Conservation (phyloP, 1,140 invertebrate species). For the Holotrichia oblita region DNA sequence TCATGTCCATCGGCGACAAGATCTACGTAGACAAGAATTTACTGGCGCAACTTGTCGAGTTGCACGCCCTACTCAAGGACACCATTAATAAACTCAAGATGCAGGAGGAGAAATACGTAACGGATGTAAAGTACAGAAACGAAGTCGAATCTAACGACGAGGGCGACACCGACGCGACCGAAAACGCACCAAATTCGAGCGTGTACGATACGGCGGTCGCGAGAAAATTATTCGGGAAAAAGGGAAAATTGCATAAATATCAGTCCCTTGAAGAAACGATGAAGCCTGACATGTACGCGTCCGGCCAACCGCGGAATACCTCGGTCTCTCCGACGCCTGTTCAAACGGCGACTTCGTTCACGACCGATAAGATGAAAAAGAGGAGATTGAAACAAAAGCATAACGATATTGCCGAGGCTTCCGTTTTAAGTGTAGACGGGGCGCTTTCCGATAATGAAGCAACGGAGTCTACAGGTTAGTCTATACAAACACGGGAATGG, state of each 20-base stretch:
- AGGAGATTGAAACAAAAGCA: not conserved
- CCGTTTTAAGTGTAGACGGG: not conserved
- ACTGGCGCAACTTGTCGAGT: not conserved
- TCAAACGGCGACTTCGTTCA: not conserved
- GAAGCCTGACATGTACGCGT: too few relatives aligned
- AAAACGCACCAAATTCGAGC: not conserved
- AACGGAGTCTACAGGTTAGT: not conserved
- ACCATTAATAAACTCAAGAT: constrained; percentile 16
- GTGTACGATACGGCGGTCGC: too few relatives aligned
- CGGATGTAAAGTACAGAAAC: not conserved
- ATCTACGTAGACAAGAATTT: constrained; percentile 22
- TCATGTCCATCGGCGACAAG: not conserved
- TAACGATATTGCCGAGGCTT: not conserved
- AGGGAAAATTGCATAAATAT: too few relatives aligned
- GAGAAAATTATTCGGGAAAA: too few relatives aligned
- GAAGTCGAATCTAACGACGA: not conserved
- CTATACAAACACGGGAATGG: too few relatives aligned
- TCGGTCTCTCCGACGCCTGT: too few relatives aligned
- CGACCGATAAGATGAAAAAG: not conserved
- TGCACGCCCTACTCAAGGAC: constrained; percentile 23
- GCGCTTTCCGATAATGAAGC: not conserved
- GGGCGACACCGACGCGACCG: not conserved
- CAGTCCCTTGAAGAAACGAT: too few relatives aligned
- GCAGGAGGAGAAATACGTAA: not conserved
- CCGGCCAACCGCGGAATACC: too few relatives aligned